Evolutionary conservation across 2,888 invertebrate species (phyloP), one percentile per base, ranked within the genome.

Genomic region (Chymomyza fuscimana): DNA sequence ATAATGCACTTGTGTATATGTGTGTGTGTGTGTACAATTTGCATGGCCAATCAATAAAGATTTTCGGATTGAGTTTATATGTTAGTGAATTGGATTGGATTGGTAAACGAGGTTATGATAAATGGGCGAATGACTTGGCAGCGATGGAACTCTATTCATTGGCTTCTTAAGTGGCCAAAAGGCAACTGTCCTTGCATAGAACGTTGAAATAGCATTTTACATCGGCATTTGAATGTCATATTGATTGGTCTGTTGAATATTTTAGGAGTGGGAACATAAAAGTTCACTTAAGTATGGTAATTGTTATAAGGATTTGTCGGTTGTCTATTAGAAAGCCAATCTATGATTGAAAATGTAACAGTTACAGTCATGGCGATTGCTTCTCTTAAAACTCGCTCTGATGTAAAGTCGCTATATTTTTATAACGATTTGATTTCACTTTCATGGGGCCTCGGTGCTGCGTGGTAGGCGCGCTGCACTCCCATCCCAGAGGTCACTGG

Each of bases 1-100:
- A 46, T 46, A 46, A 46, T 56, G 32, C 32, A 32, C 32, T 32
- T 32, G 32, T 32, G 22, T 25, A 63, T 71, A 65, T 71, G 71
- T 61, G 62, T 71, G 5, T 74, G 40, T 70, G 74, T 79, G 79
- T 80, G 76, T 73, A 77, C 77, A 74, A 79, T 82, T 78, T 79
- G 69, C 73, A 69, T 61, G 61, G n/a, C 56, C 72, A 77, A 74
- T 74, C 82, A 68, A 74, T 76, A 76, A 60, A 46, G 40, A 46
- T 46, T 46, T 46, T 32, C 54, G 62, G 67, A 74, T 72, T 67
- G 67, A 29, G 52, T 46, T 46, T 46, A 46, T 46, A 46, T 12
- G 40, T 15, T 46, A 12, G 10, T 46, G 40, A 9, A 32, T 12
- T 46, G 40, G 12, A 2, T 46, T 46, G 40, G 40, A 15, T 46